Base-by-base conservation (phyloP, 2,797 vertebrate genomes). In the Cottoperca gobio region DNA sequence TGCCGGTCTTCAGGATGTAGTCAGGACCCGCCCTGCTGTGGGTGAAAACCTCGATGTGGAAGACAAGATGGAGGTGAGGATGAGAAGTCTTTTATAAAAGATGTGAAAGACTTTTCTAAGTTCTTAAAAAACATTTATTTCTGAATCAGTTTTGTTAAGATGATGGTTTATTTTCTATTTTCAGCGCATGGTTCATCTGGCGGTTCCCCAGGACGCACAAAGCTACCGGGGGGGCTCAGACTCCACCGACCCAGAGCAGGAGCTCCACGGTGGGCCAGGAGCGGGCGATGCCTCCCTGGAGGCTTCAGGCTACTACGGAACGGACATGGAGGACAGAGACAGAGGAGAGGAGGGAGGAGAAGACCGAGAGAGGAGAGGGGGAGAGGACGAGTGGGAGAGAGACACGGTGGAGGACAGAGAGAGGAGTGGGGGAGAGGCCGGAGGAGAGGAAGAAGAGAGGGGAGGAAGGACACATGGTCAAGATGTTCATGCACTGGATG, bases 41-140 rank as follows among this genome's bases (percentile, higher is more conserved):
- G 85, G 87, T 0, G 86, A 87, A 21, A 78, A 79, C 55, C 21
- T 70, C 14, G 78, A 86, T 3, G 76, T 89, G 65, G 79, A 85
- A 5, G 91, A 93, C 0, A 89, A 90, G 50, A 91, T 92, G 91
- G 88, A 92, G 90, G 92, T 92, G 78, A 88, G 73, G 31, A 46
- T 9, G 33, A 31, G 48, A 21, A 4, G 45, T 48, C n/a, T n/a
- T n/a, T 12, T 23, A n/a, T 46, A 10, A 48, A 4, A 21, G 45
- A 48, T 23, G 19, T 23, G 21, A 21, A 48, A 23, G 21, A 23
- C 42, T n/a, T n/a, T n/a, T n/a, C 31, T 3, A 5, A 33, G 31
- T 33, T 33, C 2, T n/a, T 33, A 6, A 33, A 8, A 33, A 33
- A 33, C 8, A 0, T 33, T 46, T 7, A 24, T 16, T 24, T 26